Conservation (phyloP, 2,888 invertebrate species). For the Sabatieria punctata region DNA sequence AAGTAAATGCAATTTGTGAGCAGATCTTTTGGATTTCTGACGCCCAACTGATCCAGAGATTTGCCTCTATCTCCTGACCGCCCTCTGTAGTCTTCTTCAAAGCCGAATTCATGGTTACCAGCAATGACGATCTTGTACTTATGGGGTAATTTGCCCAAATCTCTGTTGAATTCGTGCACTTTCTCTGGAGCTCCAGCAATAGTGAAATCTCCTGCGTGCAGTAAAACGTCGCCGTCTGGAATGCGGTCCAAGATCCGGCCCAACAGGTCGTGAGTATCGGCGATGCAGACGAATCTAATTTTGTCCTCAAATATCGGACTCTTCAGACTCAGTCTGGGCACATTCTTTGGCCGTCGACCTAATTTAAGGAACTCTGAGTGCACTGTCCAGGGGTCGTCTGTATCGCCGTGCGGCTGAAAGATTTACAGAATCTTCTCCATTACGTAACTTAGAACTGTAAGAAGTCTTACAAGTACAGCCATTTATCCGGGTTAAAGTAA, state of each 20-base stretch:
- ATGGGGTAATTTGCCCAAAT: constrained; percentile 18
- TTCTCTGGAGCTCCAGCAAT: constrained; percentile 26
- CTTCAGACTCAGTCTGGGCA: constrained; percentile 14
- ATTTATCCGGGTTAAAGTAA: too few relatives aligned
- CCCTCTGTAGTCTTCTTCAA: constrained; percentile 46
- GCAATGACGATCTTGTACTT: too few relatives aligned
- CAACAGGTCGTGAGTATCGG: constrained; percentile 27
- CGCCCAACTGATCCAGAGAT: constrained; percentile 23
- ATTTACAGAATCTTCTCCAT: too few relatives aligned
- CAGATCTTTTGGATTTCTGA: constrained; percentile 25
- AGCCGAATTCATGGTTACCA: constrained; percentile 66
- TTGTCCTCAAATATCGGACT: constrained; percentile 19
- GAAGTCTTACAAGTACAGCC: neutral
- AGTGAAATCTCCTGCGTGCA: constrained; percentile 29
- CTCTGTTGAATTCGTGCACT: constrained; percentile 26
- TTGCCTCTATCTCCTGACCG: too few relatives aligned
- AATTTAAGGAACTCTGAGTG: too few relatives aligned
- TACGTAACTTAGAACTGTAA: too few relatives aligned
- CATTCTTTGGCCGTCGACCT: too few relatives aligned
- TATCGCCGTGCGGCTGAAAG: too few relatives aligned
- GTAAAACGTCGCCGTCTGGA: constrained; percentile 25
- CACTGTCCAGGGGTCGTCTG: too few relatives aligned
- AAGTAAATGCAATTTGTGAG: constrained; percentile 27
- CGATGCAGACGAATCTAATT: constrained; percentile 23
- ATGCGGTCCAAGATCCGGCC: too few relatives aligned